Evolutionary conservation across 2,113 vertebrate species (phyloP).

Genomic region (Plestiodon gilberti): DNA sequence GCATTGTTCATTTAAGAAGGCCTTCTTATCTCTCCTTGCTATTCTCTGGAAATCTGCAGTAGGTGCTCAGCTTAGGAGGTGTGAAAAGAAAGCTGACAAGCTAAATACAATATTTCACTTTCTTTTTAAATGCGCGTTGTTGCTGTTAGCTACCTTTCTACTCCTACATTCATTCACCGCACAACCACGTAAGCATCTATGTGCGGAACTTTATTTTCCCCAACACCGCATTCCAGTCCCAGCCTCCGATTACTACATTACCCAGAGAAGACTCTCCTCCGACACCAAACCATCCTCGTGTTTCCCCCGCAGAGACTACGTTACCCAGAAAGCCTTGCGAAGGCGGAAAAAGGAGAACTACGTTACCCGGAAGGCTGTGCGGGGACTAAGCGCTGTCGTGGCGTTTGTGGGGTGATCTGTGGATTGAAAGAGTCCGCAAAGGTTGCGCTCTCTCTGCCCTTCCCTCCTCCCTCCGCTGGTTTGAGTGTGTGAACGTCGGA

Average conservation of each 20-base stretch:
- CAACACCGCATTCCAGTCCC: too few relatives aligned
- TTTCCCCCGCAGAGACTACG: neutral
- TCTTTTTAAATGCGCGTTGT: neutral
- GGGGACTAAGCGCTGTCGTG: conserved; percentile 51
- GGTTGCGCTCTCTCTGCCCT: too few relatives aligned
- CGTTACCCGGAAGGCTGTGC: conserved; percentile 33
- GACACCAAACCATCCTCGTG: too few relatives aligned
- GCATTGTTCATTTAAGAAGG: too few relatives aligned
- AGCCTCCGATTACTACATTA: neutral
- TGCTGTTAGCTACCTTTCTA: too few relatives aligned
- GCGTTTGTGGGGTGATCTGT: conserved; percentile 1
- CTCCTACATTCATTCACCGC: too few relatives aligned
- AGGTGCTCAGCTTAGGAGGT: too few relatives aligned
- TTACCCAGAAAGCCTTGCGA: conserved; percentile 32
- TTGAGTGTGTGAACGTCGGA: neutral
- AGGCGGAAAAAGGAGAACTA: neutral
- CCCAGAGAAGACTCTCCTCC: neutral
- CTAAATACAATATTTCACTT: neutral
- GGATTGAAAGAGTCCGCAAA: neutral
- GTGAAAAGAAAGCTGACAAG: neutral
- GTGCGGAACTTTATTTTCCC: too few relatives aligned
- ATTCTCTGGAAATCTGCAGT: too few relatives aligned
- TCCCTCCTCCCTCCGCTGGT: too few relatives aligned
- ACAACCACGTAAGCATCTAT: neutral
- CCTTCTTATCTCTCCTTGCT: too few relatives aligned